These are phyloP conservation scores for Nicator chloris DNA, from an alignment of 2,113 vertebrate genomes.

Conservation along the genomic window DNA sequence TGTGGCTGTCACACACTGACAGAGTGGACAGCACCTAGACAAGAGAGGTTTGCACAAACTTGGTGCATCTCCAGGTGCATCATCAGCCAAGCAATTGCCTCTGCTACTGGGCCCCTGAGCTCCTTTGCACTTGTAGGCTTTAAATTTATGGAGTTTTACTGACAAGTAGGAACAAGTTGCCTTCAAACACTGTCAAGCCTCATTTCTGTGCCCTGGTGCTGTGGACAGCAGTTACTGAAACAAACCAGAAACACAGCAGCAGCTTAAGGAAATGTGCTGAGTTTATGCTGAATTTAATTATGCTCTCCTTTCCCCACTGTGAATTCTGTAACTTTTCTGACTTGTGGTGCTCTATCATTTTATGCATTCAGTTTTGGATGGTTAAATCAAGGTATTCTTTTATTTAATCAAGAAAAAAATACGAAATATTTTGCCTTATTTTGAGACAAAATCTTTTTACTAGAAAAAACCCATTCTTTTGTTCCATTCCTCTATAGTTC, in stretches of 20 bases:
- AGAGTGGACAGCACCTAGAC: background rate
- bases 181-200: background rate
- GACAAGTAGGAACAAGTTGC: background rate
- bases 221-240: background rate
- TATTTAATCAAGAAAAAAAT: background rate
- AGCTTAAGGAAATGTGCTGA: background rate
- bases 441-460: constrained; percentile 22
- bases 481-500: background rate
- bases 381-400: constrained; percentile 53
- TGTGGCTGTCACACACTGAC: background rate
- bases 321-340: constrained; percentile 53
- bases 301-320: constrained; percentile 48
- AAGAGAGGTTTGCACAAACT: background rate
- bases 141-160: background rate
- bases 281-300: constrained; percentile 21
- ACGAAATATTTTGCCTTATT: background rate
- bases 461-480: background rate
- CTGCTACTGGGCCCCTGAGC: background rate
- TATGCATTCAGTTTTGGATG: constrained; percentile 28
- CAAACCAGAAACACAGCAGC: background rate
- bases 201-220: constrained; percentile 20
- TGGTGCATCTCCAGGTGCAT: background rate
- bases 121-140: background rate
- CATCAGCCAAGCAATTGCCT: background rate
- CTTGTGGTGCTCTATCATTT: constrained; percentile 21